Base-by-base conservation (phyloP, 2,888 invertebrate species). In the Eumerus sabulonum region DNA sequence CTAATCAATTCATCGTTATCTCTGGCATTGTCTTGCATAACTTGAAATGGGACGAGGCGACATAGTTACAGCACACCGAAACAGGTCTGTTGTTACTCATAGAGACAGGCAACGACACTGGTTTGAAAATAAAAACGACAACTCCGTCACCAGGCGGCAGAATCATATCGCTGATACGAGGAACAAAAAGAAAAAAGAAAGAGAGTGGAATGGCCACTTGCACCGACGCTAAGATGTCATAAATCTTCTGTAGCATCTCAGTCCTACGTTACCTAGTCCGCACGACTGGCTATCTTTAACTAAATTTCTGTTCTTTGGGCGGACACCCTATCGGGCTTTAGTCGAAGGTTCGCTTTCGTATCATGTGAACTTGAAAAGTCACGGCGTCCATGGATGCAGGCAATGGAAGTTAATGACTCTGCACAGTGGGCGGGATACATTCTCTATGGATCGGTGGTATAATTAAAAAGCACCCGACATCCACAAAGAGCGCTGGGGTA, bases 281-380 rank as follows among this genome's bases (percentile, higher is more conserved):
- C 12, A 18, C 40, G 47, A 66, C 19, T 66, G 35, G 11, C 57
- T 72, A 59, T 53, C 73, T 62, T 68, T 68, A 45, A 60, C 67
- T 67, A 59, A 51, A 44, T 51, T 42, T 45, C 11, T 42, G 36
- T 45, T 59, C 35, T 19, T 57, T 36, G 62, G 70, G 70, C 54
- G 54, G 70, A 11, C 44, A 70, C 53, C 60, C 44, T 44, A 50
- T 40, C 50, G 47, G 57, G 57, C 57, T 54, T 70, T 13, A 42
- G 56, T 16, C 36, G 35, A 50, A 54, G 27, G 35, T 50, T 63
- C 62, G 11, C 12, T 11, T 3, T n/a, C 40, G 40, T 72, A 45
- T 64, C 66, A 73, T 64, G 59, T 70, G 70, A 76, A 76, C 76
- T 64, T 64, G 76, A 62, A 64, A 59, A 70, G 64, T 76, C 70